Conservation (phyloP, 2,797 vertebrate genomes). For the Acipenser transmontanus region DNA sequence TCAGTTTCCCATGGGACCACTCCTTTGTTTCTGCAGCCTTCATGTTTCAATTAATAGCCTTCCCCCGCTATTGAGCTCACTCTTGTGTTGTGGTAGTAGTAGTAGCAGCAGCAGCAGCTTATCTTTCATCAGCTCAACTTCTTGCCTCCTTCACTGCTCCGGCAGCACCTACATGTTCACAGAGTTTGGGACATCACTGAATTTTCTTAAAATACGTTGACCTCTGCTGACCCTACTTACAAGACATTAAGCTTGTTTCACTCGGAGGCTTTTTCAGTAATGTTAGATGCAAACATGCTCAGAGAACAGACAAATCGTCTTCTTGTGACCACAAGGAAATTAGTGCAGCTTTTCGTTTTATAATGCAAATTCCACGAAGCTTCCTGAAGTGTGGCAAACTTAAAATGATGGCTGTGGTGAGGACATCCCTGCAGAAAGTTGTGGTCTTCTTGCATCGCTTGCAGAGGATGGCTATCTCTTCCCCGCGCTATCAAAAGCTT, state of each 20-base stretch:
- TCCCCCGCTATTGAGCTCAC: constrained; percentile 35
- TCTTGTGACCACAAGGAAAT: constrained; percentile 65
- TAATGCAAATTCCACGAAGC: constrained; percentile 78
- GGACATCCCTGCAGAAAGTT: constrained; percentile 99
- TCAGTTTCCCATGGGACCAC: constrained; percentile 44
- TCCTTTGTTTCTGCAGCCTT: constrained; percentile 45
- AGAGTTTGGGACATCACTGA: background rate
- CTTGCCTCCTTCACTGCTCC: constrained; percentile 40
- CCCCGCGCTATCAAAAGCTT: constrained; percentile 97
- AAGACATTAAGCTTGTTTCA: background rate
- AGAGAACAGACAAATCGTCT: constrained; percentile 67
- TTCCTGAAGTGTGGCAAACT: constrained; percentile 88
- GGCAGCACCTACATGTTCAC: constrained; percentile 11
- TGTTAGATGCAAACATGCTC: constrained; percentile 83
- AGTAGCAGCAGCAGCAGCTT: constrained; percentile 4
- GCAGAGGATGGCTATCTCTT: constrained; percentile 98
- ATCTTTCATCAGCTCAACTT: constrained; percentile 40
- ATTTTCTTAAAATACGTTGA: constrained; percentile 7
- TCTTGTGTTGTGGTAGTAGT: constrained; percentile 36
- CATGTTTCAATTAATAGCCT: constrained; percentile 51
- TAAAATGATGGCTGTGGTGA: constrained; percentile 99
- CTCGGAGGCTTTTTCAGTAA: constrained; percentile 37
- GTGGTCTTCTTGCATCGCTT: constrained; percentile 97
- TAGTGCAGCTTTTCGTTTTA: constrained; percentile 61
- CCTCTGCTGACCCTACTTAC: constrained; percentile 27